Base-by-base conservation (phyloP, 2,113 vertebrate species). In the Nannospalax galili region DNA sequence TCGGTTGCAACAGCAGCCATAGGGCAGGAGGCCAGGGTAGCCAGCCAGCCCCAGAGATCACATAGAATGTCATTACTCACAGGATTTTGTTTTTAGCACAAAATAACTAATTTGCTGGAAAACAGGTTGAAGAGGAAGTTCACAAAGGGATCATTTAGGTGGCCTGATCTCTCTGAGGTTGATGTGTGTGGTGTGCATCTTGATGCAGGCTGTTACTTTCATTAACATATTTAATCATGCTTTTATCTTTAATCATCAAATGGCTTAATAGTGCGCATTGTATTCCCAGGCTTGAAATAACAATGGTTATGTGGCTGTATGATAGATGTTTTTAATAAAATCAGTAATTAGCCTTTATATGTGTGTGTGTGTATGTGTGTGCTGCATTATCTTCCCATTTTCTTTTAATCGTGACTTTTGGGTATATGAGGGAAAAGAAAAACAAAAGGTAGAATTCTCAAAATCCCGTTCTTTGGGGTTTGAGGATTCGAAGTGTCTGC, bases 281-380 rank as follows among this genome's bases (percentile, higher is more conserved):
- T 98, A 94, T 98, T 98, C 98, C 90, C 96, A 98, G 93, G 75
- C 95, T 92, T 92, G 75, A 92, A 97, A 98, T 98, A 96, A 94
- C 87, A 97, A 62, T 81, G 56, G 78, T 96, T 98, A 60, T 95
- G 79, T 95, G 94, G 97, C 92, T 97, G 93, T 87, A n/a, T 97
- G 98, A 98, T 98, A 97, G 97, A 98, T 98, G 96, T 79, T 98
- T 98, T 98, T 98, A 98, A 98, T 98, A 98, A 98, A 98, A 97
- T 96, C 97, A 98, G 96, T 98, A 98, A 98, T 98, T 98, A 97
- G 91, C 97, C 92, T 93, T 93, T 98, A 22, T 95, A 32, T 95
- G 65, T 88, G 15, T 77, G 28, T 88, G 42, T 87, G 75, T 73
- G 70, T 73, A 35, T 72, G 84, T 69, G 77, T 72, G 95, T 96